Percentiles rank a stretch among this genome's conserved stretches.
Conservation (phyloP, 35 echinoderm and acorn worm genomes). For the Holothuria glaberrima region DNA sequence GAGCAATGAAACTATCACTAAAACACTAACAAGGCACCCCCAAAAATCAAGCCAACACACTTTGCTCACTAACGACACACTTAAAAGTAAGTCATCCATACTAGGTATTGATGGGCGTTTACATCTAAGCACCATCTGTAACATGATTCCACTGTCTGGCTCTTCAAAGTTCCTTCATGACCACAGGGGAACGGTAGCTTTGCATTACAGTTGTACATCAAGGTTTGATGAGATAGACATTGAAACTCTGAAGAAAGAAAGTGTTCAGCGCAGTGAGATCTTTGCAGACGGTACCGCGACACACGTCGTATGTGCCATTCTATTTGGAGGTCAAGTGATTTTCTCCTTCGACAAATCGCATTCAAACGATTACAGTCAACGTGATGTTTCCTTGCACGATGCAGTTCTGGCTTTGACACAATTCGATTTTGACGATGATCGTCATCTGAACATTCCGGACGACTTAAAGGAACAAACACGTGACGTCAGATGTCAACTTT, state of each 20-base stretch:
- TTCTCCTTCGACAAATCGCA: background rate
- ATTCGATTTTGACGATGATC: background rate
- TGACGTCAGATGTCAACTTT: slow-evolving; percentile 20
- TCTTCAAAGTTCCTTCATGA: background rate
- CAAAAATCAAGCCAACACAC: background rate
- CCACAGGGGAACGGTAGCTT: background rate
- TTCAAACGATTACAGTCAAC: background rate
- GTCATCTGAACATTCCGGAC: background rate
- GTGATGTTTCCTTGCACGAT: background rate
- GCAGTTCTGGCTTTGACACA: background rate
- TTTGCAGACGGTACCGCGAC: slow-evolving; percentile 13
- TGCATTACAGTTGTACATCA: slow-evolving; percentile 40
- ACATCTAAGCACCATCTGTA: background rate
- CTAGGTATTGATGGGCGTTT: background rate
- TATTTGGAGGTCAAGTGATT: slow-evolving; percentile 22
- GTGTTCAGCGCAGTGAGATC: background rate
- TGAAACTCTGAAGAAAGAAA: slow-evolving; percentile 20
- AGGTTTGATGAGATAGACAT: slow-evolving; percentile 23
- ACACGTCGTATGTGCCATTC: slow-evolving; percentile 21
- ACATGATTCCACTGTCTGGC: background rate
- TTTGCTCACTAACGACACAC: background rate
- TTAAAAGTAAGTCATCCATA: background rate
- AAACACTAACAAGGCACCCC: background rate
- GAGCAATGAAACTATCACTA: background rate
- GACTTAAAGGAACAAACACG: background rate